Conservation (phyloP, 2,888 invertebrate species). For the Drosophila austrosaltans region DNA sequence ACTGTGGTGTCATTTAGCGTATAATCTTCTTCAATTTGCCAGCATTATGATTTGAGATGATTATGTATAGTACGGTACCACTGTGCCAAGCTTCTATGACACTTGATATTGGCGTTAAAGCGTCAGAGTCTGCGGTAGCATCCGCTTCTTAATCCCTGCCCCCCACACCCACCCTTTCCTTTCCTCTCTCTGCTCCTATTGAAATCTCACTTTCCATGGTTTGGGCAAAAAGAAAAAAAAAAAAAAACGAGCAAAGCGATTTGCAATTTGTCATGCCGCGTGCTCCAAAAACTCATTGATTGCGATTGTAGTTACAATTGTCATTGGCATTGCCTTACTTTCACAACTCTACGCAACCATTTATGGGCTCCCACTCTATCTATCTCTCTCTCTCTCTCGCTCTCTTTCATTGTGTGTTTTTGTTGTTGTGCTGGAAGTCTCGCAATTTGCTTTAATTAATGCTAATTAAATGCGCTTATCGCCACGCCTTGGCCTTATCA, state of each 20-base stretch:
- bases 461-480: constrained; percentile 70
- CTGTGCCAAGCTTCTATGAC: constrained; percentile 43
- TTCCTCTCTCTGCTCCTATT: not conserved
- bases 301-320: constrained; percentile 50
- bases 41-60: not conserved
- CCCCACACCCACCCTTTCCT: not conserved
- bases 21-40: not conserved
- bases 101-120: constrained; percentile 37
- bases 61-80: not conserved
- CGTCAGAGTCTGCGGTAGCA: constrained; percentile 23
- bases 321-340: constrained; percentile 46
- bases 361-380: not conserved
- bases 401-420: not conserved
- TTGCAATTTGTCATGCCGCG: constrained; percentile 59
- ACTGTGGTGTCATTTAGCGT: constrained; percentile 6
- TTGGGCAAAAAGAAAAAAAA: constrained; percentile 19
- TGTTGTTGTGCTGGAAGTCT: constrained; percentile 37
- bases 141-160: constrained; percentile 23
- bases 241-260: constrained; percentile 30
- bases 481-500: constrained; percentile 51
- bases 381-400: too few relatives aligned
- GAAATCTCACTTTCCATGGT: not conserved
- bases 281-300: constrained; percentile 58
- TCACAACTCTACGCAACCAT: constrained; percentile 40
- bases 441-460: constrained; percentile 58